These are phyloP conservation scores for Drosophila lacteicornis DNA, from an alignment of 1,140 invertebrate genomes.

Conservation along the genomic window DNA sequence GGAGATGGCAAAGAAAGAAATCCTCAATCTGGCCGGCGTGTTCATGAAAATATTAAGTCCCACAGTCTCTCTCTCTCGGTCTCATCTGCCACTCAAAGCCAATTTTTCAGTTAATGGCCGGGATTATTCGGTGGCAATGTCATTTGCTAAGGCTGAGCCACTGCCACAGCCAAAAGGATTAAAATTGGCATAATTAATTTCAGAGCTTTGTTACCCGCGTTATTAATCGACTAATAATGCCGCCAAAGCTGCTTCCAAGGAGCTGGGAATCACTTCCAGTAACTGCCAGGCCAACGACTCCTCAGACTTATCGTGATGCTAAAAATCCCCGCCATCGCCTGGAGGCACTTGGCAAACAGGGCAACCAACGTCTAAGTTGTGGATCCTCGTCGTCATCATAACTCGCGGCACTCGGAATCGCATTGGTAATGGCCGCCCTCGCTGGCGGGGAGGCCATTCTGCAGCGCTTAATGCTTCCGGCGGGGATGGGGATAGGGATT, in stretches of 20 bases:
- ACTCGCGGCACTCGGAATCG: slow-evolving; percentile 25
- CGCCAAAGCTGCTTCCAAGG: background rate
- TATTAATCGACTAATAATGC: slow-evolving; percentile 63
- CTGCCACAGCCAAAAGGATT: slow-evolving; percentile 63
- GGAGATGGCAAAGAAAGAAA: slow-evolving; percentile 6
- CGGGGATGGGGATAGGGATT: background rate
- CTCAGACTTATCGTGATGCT: slow-evolving; percentile 22
- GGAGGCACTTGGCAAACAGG: slow-evolving; percentile 15
- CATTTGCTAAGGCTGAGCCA: slow-evolving; percentile 60
- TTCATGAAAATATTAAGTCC: slow-evolving; percentile 31
- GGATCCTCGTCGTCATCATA: slow-evolving; percentile 25
- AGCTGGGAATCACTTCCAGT: slow-evolving; percentile 5
- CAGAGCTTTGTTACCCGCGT: slow-evolving; percentile 40
- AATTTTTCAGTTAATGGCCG: slow-evolving; percentile 57
- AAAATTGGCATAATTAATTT: slow-evolving; percentile 77
- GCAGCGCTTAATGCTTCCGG: slow-evolving; percentile 64
- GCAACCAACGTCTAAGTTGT: slow-evolving; percentile 7
- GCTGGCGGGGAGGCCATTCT: slow-evolving; percentile 23
- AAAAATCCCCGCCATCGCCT: slow-evolving; percentile 9
- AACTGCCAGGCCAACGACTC: background rate
- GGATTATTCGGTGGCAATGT: slow-evolving; percentile 65
- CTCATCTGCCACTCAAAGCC: slow-evolving; percentile 39
- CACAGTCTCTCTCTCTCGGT: slow-evolving; percentile 4
- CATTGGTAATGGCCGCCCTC: slow-evolving; percentile 23
- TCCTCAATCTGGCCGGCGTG: slow-evolving; percentile 29